Conservation (phyloP, 1,140 invertebrate genomes). For the Sarcophaga bullata region DNA sequence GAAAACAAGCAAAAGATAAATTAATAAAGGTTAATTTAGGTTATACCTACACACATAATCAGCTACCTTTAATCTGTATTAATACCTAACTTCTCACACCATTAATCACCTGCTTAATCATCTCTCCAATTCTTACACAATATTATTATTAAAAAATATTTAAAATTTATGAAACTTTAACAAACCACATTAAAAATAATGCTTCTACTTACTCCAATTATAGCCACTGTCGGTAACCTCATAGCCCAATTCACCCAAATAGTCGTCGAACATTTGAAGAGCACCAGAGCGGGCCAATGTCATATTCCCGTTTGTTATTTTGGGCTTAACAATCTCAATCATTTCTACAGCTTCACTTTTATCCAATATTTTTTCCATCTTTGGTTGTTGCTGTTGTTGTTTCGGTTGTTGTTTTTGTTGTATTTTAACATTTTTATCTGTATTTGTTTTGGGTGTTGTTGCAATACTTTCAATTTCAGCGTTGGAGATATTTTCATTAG, state of each 20-base stretch:
- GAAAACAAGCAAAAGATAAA: no score
- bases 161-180: no score
- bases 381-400: no score
- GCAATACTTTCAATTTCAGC: constrained; percentile 54
- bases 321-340: constrained; percentile 46
- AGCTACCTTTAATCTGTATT: no score
- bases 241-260: constrained; percentile 57
- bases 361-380: constrained; percentile 38
- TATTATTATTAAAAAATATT: no score
- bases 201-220: constrained; percentile 58
- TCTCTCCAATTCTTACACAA: no score
- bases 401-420: not conserved
- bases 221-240: constrained; percentile 56
- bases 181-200: not conserved
- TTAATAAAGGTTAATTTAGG: no score
- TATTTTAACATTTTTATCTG: constrained; percentile 43
- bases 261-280: constrained; percentile 52
- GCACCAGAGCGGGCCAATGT: constrained; percentile 54
- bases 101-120: no score
- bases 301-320: constrained; percentile 43
- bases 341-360: constrained; percentile 46
- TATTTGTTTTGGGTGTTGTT: constrained; percentile 32
- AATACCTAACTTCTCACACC: no score
- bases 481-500: constrained; percentile 59
- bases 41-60: no score